Percentiles rank a stretch among this genome's conserved stretches.
Evolutionary conservation across 2,797 vertebrate species (phyloP).

Genomic region (Pseudochaenichthys georgianus): DNA sequence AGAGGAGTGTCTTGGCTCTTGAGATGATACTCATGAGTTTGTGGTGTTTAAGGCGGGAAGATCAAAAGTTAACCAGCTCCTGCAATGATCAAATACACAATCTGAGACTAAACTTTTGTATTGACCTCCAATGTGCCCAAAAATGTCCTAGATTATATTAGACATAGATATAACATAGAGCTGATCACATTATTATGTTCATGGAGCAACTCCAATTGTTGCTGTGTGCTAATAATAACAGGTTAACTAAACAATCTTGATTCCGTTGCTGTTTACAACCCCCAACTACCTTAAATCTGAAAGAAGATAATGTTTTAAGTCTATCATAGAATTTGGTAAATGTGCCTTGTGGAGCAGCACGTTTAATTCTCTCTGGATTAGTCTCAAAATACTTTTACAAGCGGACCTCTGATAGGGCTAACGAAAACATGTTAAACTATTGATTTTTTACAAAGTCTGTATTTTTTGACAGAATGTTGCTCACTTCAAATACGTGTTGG

Average conservation of each 20-base stretch:
- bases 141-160: not conserved
- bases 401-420: not conserved
- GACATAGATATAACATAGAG: not conserved
- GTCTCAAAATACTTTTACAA: too few relatives aligned
- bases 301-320: not conserved
- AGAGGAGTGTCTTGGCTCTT: slow-evolving; percentile 1
- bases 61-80: not conserved
- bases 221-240: not conserved
- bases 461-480: not conserved
- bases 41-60: not conserved
- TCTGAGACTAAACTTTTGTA: not conserved
- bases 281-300: not conserved
- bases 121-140: not conserved
- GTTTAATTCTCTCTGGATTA: too few relatives aligned
- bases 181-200: not conserved
- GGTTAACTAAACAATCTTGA: not conserved
- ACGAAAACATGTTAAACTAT: not conserved
- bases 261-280: not conserved
- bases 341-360: too few relatives aligned
- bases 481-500: not conserved
- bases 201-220: not conserved
- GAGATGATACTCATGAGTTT: slow-evolving; percentile 6
- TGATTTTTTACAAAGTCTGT: not conserved
- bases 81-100: not conserved
- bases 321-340: too few relatives aligned